Conservation (phyloP, 2,797 vertebrate species). For the Microcaecilia unicolor region DNA sequence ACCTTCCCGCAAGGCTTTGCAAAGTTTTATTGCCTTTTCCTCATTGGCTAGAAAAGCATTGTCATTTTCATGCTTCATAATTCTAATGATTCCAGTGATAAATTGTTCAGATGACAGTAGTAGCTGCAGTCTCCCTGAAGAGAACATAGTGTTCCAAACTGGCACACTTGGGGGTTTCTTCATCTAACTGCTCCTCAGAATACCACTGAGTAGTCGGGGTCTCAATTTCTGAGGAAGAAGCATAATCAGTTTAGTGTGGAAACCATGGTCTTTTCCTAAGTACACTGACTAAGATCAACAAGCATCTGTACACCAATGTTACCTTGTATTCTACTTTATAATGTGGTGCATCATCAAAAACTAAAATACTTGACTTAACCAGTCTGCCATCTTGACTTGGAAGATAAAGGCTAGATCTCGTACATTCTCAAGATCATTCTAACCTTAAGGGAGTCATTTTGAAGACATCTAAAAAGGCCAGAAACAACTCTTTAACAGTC, state of each 20-base stretch:
- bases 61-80: slow-evolving; percentile 99
- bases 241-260: slow-evolving; percentile 96
- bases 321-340: slow-evolving; percentile 97
- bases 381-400: slow-evolving; percentile 92
- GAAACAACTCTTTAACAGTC: slow-evolving; percentile 95
- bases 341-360: slow-evolving; percentile 96
- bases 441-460: slow-evolving; percentile 91
- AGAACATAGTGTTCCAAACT: slow-evolving; percentile 92
- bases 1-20: slow-evolving; percentile 93
- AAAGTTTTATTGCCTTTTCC: slow-evolving; percentile 90
- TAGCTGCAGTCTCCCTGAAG: slow-evolving; percentile 88
- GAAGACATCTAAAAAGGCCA: slow-evolving; percentile 89
- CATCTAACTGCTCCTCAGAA: slow-evolving; percentile 93
- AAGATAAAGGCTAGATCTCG: slow-evolving; percentile 85
- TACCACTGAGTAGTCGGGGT: slow-evolving; percentile 87
- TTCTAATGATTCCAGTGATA: slow-evolving; percentile 89
- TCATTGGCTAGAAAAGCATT: slow-evolving; percentile 95
- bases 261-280: slow-evolving; percentile 91
- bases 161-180: slow-evolving; percentile 92
- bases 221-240: slow-evolving; percentile 91
- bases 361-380: slow-evolving; percentile 85
- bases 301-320: slow-evolving; percentile 97
- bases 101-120: slow-evolving; percentile 95
- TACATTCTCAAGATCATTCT: slow-evolving; percentile 85
- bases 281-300: slow-evolving; percentile 96